These are phyloP conservation scores for Mya arenaria DNA, from an alignment of 1,140 invertebrate species.

Conservation along the genomic window DNA sequence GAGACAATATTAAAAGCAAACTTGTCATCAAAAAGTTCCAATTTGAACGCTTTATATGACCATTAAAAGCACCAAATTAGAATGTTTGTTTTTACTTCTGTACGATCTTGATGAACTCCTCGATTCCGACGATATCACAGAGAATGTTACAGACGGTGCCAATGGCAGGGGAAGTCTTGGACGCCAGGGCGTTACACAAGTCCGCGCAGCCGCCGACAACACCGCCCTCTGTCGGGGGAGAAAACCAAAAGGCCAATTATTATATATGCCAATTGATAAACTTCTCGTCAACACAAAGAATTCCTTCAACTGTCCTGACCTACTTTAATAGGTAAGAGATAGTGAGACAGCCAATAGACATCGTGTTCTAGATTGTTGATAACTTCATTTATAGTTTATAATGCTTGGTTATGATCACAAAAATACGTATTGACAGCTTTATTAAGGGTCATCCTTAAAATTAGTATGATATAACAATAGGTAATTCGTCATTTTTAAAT, in stretches of 20 bases:
- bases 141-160: conserved; percentile 72
- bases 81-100: no score
- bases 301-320: not conserved
- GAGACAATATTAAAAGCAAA: no score
- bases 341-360: not conserved
- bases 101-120: conserved; percentile 74
- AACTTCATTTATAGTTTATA: no score
- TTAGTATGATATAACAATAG: no score
- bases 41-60: no score
- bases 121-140: conserved; percentile 74
- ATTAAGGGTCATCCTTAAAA: no score
- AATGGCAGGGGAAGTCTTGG: conserved; percentile 68
- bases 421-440: no score
- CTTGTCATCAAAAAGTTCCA: no score
- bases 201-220: conserved; percentile 68
- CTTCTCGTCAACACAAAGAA: not conserved
- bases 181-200: conserved; percentile 63
- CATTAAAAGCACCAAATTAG: no score
- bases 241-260: not conserved
- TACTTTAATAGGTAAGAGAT: not conserved
- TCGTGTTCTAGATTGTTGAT: not conserved
- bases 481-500: no score
- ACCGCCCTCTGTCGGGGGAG: conserved; percentile 69
- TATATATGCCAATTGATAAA: not conserved
- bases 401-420: no score